Evolutionary conservation across 2,113 vertebrate genomes (phyloP).

Genomic region (Trichechus manatus): DNA sequence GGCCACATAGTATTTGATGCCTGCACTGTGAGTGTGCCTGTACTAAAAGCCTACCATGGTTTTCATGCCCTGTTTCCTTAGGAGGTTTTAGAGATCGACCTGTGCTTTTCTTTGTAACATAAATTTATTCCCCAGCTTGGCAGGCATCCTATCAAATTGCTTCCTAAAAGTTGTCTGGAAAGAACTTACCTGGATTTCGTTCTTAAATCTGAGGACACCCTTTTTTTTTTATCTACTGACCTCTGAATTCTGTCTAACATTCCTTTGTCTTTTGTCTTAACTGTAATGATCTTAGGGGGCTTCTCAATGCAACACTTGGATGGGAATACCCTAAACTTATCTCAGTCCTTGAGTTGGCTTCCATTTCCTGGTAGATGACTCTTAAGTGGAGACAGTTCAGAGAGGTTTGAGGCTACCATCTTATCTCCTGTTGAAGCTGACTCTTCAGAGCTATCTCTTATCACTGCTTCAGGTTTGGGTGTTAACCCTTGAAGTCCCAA

Average conservation of each 20-base stretch:
- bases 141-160: no score
- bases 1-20: background rate
- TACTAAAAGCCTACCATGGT: background rate
- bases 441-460: background rate
- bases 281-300: background rate
- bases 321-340: background rate
- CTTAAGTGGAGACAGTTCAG: background rate
- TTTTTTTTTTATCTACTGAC: background rate
- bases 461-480: background rate
- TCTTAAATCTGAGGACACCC: background rate
- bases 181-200: background rate
- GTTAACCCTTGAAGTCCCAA: background rate
- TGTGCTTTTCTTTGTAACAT: background rate
- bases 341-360: background rate
- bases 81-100: background rate
- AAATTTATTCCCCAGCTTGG: no score
- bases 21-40: background rate
- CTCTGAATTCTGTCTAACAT: background rate
- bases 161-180: background rate
- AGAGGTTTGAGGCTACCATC: background rate
- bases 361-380: background rate
- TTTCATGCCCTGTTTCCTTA: background rate
- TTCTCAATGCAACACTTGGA: background rate
- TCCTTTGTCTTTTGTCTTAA: background rate
- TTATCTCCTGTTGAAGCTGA: background rate